A percentile compares a stretch with the other conserved stretches of the same genome.
These are phyloP conservation scores for Empis livida DNA, from an alignment of 2,888 invertebrate species.

Conservation along the genomic window DNA sequence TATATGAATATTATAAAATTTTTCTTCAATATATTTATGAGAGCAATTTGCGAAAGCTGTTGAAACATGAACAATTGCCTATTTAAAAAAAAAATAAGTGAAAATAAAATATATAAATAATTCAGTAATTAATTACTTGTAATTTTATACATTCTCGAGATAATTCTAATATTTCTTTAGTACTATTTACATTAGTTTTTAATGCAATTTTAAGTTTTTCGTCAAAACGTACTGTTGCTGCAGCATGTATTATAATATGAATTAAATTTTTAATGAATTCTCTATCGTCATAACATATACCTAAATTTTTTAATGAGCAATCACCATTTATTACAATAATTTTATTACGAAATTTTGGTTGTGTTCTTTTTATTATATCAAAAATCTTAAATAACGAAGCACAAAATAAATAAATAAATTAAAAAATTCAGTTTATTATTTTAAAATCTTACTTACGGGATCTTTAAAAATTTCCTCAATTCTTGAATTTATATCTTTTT, in stretches of 20 bases:
- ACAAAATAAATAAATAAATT: constrained; percentile 3
- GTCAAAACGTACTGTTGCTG: constrained; percentile 74
- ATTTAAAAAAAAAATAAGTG: constrained; percentile 18
- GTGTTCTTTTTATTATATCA: constrained; percentile 15
- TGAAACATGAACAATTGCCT: constrained; percentile 36
- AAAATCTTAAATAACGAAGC: constrained; percentile 17
- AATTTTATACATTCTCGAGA: constrained; percentile 50
- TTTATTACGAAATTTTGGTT: constrained; percentile 30
- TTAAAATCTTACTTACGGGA: constrained; percentile 35
- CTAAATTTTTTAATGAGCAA: constrained; percentile 27
- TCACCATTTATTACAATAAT: constrained; percentile 33
- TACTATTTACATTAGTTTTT: constrained; percentile 54
- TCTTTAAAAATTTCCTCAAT: constrained; percentile 56
- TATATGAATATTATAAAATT: constrained; percentile 35
- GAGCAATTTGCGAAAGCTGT: constrained; percentile 37
- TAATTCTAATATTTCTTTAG: constrained; percentile 48
- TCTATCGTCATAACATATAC: constrained; percentile 29
- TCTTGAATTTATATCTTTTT: constrained; percentile 48
- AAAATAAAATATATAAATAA: background rate
- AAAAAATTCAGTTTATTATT: constrained; percentile 2
- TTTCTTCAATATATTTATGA: constrained; percentile 32
- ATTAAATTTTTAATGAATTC: constrained; percentile 23
- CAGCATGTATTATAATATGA: constrained; percentile 68
- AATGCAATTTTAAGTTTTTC: constrained; percentile 54
- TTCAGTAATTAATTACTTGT: constrained; percentile 34